phyloP scores from a whole-genome alignment of 1,140 invertebrate genomes.

The Argopecten irradians region DNA sequence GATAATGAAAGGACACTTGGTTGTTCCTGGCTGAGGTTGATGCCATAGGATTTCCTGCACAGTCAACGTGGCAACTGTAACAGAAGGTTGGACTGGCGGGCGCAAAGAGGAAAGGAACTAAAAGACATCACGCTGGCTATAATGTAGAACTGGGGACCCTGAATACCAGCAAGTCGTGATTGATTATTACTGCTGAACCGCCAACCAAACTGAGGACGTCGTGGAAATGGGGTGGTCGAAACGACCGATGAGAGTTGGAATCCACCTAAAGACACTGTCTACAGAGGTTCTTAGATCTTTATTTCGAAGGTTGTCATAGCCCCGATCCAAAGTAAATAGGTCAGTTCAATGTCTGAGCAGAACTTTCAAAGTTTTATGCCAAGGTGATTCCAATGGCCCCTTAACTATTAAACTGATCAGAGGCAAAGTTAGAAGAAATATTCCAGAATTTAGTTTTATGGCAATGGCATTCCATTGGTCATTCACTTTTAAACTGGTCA shows the following conservation, averaged over 20 bases:
- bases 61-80: neutral
- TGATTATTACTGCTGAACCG: constrained; percentile 32
- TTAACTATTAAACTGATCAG: too few relatives aligned
- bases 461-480: too few relatives aligned
- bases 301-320: too few relatives aligned
- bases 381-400: too few relatives aligned
- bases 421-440: too few relatives aligned
- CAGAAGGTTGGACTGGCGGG: constrained; percentile 27
- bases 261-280: neutral
- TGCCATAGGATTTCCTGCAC: constrained; percentile 39
- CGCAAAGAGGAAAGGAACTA: neutral
- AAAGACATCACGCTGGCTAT: neutral
- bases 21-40: constrained; percentile 45
- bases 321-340: too few relatives aligned
- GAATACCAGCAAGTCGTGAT: neutral
- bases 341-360: too few relatives aligned
- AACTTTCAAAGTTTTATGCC: too few relatives aligned
- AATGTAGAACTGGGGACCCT: neutral
- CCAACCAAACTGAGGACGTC: neutral
- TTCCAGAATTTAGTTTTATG: too few relatives aligned
- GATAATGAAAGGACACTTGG: constrained; percentile 38
- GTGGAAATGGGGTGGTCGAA: neutral
- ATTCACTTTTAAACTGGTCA: too few relatives aligned
- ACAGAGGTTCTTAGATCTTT: neutral
- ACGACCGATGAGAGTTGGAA: neutral